A percentile compares a stretch with the other conserved stretches of the same genome.
Conservation (phyloP, 2,888 invertebrate genomes). For the Sycophila texana region DNA sequence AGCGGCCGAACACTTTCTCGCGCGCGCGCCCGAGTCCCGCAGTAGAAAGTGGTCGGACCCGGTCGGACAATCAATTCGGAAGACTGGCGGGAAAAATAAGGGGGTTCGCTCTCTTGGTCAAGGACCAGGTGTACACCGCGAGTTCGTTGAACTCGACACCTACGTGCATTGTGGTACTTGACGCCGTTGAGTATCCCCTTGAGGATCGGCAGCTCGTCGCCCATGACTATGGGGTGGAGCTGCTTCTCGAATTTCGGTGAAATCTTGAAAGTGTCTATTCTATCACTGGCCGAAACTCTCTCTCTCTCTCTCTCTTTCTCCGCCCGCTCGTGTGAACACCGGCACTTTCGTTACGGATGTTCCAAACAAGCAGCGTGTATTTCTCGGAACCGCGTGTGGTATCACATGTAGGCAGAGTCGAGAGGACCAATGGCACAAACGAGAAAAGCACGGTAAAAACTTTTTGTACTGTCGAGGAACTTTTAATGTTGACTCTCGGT, state of each 20-base stretch:
- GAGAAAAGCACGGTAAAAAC: slow-evolving; percentile 5
- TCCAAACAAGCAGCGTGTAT: too few relatives aligned
- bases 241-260: slow-evolving; percentile 56
- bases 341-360: neutral
- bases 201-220: slow-evolving; percentile 92
- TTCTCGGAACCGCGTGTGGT: too few relatives aligned
- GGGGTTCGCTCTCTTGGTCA: neutral
- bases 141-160: slow-evolving; percentile 77
- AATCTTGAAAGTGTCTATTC: slow-evolving; percentile 46
- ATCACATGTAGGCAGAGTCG: too few relatives aligned
- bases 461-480: slow-evolving; percentile 5
- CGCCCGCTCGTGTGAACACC: neutral
- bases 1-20: slow-evolving; percentile 67
- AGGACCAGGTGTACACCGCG: slow-evolving; percentile 51
- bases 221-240: slow-evolving; percentile 79
- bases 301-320: slow-evolving; percentile 1
- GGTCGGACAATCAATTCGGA: neutral
- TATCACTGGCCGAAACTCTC: slow-evolving; percentile 6
- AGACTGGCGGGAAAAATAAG: neutral
- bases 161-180: slow-evolving; percentile 96
- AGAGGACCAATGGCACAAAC: neutral
- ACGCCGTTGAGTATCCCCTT: slow-evolving; percentile 94
- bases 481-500: neutral
- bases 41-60: slow-evolving; percentile 31
- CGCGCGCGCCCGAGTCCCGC: slow-evolving; percentile 59